Base-by-base conservation (phyloP, 1,140 invertebrate species). In the Battus philenor region DNA sequence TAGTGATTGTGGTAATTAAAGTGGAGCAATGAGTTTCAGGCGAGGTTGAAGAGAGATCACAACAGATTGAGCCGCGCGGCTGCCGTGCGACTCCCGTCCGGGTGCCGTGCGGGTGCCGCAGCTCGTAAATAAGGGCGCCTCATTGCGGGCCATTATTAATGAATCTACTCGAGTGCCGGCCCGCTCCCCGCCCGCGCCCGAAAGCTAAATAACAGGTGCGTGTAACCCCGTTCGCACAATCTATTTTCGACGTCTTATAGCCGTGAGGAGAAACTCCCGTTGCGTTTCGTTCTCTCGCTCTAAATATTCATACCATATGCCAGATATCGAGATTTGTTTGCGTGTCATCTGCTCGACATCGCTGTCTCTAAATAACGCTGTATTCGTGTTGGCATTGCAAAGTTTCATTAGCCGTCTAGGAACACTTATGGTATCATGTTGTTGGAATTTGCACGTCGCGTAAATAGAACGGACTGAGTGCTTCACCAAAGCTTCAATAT, bases 151-250 rank as follows among this genome's bases (percentile, higher is more conserved):
- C 73, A 81, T 85, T 81, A 81, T 85, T 82, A 85, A 82, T 85
- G 78, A 85, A 82, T 78, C 66, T 65, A 67, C 67, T 59, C 51
- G 49, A 59, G 62, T 59, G 47, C 64, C 64, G 33, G 34, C 57
- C 59, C 59, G 47, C 64, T 43, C 57, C 64, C 62, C 67, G 52
- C 67, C 59, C 54, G 50, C 61, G 59, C 63, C 62, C 60, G 59
- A 67, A 81, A 81, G 76, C 74, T 69, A 80, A 80, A 81, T 79
- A 84, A 83, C 81, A 85, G 81, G 81, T 85, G 81, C 73, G 81
- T 74, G 68, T 85, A 85, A 81, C 81, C 81, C 77, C 77, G 68
- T 85, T 85, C 75, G 81, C 76, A 81, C 66, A 81, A 80, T 83
- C 81, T 85, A 85, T 85, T 85, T 81, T 80, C 68, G 78, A 80